Conservation (phyloP, 2,888 invertebrate species). For the Adelphocoris suturalis region DNA sequence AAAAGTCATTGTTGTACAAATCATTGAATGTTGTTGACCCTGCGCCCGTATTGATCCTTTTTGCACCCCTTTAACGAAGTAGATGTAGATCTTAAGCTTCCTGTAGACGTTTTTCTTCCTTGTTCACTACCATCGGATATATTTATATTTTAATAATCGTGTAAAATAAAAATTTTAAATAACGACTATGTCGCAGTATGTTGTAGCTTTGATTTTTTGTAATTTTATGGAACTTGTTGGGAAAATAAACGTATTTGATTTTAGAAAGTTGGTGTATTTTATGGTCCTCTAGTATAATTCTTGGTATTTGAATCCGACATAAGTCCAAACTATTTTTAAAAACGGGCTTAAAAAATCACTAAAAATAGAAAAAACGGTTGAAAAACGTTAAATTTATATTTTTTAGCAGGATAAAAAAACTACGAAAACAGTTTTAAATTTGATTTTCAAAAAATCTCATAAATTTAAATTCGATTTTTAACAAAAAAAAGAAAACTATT, state of each 20-base stretch:
- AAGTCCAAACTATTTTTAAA: no score
- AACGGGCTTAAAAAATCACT: no score
- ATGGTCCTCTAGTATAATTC: neutral
- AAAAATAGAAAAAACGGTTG: no score
- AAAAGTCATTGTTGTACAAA: neutral
- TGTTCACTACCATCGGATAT: slow-evolving; percentile 31
- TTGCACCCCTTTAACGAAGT: neutral
- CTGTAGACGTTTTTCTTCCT: slow-evolving; percentile 13
- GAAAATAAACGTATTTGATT: slow-evolving; percentile 51
- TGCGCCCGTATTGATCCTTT: neutral
- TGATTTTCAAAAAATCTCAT: no score
- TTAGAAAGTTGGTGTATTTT: neutral
- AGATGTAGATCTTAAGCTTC: slow-evolving; percentile 3
- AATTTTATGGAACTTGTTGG: slow-evolving; percentile 64
- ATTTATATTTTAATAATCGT: slow-evolving; percentile 66
- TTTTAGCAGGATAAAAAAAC: no score
- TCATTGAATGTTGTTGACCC: neutral
- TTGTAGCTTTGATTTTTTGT: slow-evolving; percentile 64
- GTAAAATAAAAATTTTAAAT: slow-evolving; percentile 34
- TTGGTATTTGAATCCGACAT: no score
- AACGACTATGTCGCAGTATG: slow-evolving; percentile 17
- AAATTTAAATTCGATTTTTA: no score
- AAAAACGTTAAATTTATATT: no score
- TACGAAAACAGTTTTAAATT: no score
- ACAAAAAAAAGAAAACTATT: no score